Evolutionary conservation across 2,113 vertebrate genomes (phyloP), one percentile per base, ranked within the genome.

Genomic region (Scomber japonicus): DNA sequence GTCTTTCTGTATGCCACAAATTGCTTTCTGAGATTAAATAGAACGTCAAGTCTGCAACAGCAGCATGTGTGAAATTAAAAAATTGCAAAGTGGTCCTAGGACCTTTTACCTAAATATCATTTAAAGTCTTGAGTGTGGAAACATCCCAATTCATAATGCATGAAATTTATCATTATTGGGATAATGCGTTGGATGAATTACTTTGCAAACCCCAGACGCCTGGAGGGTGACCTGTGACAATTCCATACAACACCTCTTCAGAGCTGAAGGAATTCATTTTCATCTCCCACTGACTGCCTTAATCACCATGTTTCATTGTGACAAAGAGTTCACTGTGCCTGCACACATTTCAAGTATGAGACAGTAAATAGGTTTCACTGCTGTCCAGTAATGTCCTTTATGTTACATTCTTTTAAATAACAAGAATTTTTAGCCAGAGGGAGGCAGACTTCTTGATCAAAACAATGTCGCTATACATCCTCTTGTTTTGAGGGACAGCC

Each of bases 251-350:
- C 89, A 93, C 75, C 78, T 92, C 84, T 75, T 62, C 75, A 77
- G 91, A 94, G 84, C 87, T 89, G 81, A 80, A 92, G 90, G 89
- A 95, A 96, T 96, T 95, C 93, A 95, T 96, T 95, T 95, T 95
- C 94, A 95, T 96, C 94, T 93, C 86, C 84, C 83, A 87, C 15
- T 87, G 89, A 89, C 90, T 86, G 88, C 91, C 92, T 86, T 95
- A 95, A 95, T 96, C 94, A 94, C 92, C 90, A 82, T 90, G 88
- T 90, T 89, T 95, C 83, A 93, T 84, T 91, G 88, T 93, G 92
- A 95, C 92, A 92, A 85, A 95, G 94, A 92, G 92, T 92, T 93
- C 88, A 88, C 93, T 90, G 91, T 88, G 82, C 80, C 82, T 73
- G 90, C 90, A 91, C 85, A 88, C 90, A 92, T 78, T 92, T 89